Evolutionary conservation across 2,113 vertebrate species (phyloP), one percentile per base, ranked within the genome.

Genomic region (Neoarius graeffei): DNA sequence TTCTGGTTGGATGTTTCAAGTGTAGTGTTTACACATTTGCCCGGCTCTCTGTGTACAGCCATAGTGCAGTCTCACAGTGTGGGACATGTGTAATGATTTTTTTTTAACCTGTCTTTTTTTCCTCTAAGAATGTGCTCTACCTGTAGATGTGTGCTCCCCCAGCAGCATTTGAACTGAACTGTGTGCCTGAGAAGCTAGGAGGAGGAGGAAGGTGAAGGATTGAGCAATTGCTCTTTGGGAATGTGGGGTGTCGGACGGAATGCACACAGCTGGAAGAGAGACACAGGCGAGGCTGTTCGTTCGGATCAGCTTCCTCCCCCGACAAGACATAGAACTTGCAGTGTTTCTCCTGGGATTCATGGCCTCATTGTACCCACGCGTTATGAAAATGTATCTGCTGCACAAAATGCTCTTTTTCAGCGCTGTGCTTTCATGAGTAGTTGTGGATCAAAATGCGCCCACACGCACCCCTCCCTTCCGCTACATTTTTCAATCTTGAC

Each of bases 141-240:
- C 86, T 87, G 86, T 30, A 27, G 35, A 73, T 82, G 64, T 73
- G 23, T 52, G 30, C 57, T 64, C 27, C 17, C 17, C 30, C 62
- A 83, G 57, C 86, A 83, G 64, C 67, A 10, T 86, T 71, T 80
- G 74, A 88, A 67, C 25, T 84, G 71, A 84, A 81, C 56, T 66
- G 76, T 7, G 54, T 88, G 85, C 66, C 85, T 14, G 59, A 57
- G 56, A 73, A 27, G 80, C 88, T 91, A 74, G 85, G 92, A 92
- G 92, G 91, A 74, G 85, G 66, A 85, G 86, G 90, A 90, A 90
- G 90, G 88, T 88, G 86, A 90, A 85, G 89, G 91, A 93, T 95
- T 96, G 96, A 94, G 94, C 94, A 96, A 96, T 94, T 92, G 91
- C 84, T 64, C 79, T 89, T 89, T 86, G 92, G 95, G 95, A 96